Evolutionary conservation across 2,888 invertebrate species (phyloP).

Genomic region (Parnassius smintheus): DNA sequence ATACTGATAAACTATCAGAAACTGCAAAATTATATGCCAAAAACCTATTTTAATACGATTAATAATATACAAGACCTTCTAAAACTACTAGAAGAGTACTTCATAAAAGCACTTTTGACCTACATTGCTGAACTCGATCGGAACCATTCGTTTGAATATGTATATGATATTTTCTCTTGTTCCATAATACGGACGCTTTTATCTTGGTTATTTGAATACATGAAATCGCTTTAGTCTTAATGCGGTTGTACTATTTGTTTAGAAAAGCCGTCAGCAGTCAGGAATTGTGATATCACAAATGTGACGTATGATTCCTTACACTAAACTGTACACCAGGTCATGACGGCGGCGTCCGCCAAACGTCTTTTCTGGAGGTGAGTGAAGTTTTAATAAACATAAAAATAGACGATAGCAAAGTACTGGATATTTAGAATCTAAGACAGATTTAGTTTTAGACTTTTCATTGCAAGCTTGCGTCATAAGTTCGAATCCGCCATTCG

Average conservation of each 20-base stretch:
- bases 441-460: too few relatives aligned
- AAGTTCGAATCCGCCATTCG: too few relatives aligned
- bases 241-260: constrained; percentile 27
- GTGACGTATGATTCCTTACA: constrained; percentile 84
- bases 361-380: constrained; percentile 83
- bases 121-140: background rate
- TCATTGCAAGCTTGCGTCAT: too few relatives aligned
- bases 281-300: constrained; percentile 85
- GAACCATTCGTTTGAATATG: constrained; percentile 3
- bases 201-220: background rate
- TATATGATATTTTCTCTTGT: background rate
- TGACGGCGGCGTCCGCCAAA: constrained; percentile 85
- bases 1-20: too few relatives aligned
- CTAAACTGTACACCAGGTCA: constrained; percentile 85
- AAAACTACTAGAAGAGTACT: background rate
- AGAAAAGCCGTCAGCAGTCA: constrained; percentile 86
- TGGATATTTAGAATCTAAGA: too few relatives aligned
- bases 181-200: constrained; percentile 3
- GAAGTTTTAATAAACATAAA: too few relatives aligned
- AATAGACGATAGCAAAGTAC: too few relatives aligned
- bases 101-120: background rate
- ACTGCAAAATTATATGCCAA: too few relatives aligned
- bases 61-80: too few relatives aligned
- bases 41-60: too few relatives aligned
- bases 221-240: constrained; percentile 10